A percentile compares a stretch with the other conserved stretches of the same genome.
Evolutionary conservation across 2,797 vertebrate genomes (phyloP).

Genomic region (Hylomyscus alleni): DNA sequence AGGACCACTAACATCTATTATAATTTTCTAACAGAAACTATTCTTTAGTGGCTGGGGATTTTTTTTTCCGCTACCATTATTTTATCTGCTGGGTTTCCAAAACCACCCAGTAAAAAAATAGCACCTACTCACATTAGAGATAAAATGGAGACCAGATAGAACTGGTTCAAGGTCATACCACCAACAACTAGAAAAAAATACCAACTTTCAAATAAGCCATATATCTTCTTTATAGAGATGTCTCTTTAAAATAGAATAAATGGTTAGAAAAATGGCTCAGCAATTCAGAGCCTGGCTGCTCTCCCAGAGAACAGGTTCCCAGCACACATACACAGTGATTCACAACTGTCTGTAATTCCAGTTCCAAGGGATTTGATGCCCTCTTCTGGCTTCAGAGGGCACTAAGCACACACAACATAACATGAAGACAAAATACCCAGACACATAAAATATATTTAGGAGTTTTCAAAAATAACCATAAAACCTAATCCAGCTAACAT

Average conservation of each 20-base stretch:
- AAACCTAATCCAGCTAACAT: constrained; percentile 46
- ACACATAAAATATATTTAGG: neutral
- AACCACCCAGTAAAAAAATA: neutral
- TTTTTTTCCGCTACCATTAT: neutral
- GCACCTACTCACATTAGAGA: neutral
- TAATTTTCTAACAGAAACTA: constrained; percentile 37
- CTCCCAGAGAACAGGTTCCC: neutral
- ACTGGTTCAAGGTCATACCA: constrained; percentile 61
- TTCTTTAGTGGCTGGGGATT: neutral
- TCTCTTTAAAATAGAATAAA: constrained; percentile 17
- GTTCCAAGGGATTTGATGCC: neutral
- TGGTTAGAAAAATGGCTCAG: neutral
- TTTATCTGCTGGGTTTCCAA: constrained; percentile 17
- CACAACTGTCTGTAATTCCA: neutral
- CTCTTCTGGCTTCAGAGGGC: neutral
- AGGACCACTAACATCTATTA: neutral
- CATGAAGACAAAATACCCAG: neutral
- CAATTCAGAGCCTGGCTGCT: neutral
- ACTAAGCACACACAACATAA: neutral
- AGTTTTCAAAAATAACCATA: neutral
- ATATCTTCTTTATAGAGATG: neutral
- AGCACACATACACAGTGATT: neutral
- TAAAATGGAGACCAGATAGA: constrained; percentile 23
- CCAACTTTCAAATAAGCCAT: constrained; percentile 18
- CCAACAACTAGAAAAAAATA: neutral